phyloP scores from a whole-genome alignment of 2,888 invertebrate species.

The Ctenicera cuprea region DNA sequence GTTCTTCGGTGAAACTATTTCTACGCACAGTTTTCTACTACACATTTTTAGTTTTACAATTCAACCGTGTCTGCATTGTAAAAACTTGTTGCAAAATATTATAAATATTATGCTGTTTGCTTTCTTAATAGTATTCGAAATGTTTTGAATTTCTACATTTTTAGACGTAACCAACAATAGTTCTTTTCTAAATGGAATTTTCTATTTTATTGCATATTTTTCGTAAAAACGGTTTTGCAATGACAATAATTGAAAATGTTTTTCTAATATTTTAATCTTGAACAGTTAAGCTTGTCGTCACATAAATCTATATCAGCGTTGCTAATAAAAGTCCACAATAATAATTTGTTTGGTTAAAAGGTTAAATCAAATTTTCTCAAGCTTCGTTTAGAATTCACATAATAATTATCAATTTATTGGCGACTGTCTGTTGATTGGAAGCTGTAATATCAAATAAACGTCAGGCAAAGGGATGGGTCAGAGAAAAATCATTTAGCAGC shows the following conservation, averaged over 20 bases:
- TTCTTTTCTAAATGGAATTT: neutral
- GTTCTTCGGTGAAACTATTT: neutral
- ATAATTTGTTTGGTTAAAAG: neutral
- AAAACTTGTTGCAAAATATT: slow-evolving; percentile 16
- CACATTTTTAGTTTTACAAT: neutral
- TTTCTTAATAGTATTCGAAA: slow-evolving; percentile 23
- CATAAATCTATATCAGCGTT: no score
- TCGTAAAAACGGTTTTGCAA: neutral
- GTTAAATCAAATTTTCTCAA: neutral
- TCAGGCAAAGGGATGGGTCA: slow-evolving; percentile 7
- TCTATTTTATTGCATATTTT: neutral
- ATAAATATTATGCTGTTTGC: slow-evolving; percentile 23
- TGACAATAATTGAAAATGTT: neutral
- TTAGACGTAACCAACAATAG: neutral
- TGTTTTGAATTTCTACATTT: slow-evolving; percentile 15
- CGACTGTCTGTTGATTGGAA: slow-evolving; percentile 14
- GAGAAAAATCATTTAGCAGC: neutral
- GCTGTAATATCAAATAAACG: slow-evolving; percentile 4
- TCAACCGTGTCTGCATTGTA: slow-evolving; percentile 10
- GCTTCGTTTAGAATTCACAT: neutral
- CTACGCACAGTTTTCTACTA: slow-evolving; percentile 12
- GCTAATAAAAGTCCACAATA: no score
- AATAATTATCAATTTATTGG: slow-evolving; percentile 5
- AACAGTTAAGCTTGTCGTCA: no score
- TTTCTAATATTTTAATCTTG: no score